Evolutionary conservation across 2,113 vertebrate genomes (phyloP).

Genomic region (Catharus fuscescens): DNA sequence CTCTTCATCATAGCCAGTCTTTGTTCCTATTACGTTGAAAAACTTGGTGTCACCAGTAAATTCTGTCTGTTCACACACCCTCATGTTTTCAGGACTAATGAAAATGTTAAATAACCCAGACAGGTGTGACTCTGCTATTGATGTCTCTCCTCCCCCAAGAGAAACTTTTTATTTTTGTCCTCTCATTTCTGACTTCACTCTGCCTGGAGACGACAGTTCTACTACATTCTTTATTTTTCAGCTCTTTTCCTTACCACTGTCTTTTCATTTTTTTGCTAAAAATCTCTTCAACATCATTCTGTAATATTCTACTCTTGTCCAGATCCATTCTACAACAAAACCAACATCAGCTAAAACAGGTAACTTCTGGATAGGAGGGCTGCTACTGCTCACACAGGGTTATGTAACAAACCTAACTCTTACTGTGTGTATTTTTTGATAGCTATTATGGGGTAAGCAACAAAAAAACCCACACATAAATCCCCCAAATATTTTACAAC

Average conservation of each 20-base stretch:
- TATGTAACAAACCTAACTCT: not conserved
- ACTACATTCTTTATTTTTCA: not conserved
- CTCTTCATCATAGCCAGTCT: not conserved
- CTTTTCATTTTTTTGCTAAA: not conserved
- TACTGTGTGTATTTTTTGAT: not conserved
- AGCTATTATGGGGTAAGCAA: accelerated
- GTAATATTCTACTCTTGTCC: not conserved
- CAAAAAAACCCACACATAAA: not conserved
- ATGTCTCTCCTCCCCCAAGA: not conserved
- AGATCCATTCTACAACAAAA: not conserved
- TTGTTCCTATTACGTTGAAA: not conserved
- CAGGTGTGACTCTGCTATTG: not conserved
- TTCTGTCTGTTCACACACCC: not conserved
- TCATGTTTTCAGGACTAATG: not conserved
- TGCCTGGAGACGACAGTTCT: not conserved
- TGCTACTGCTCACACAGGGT: not conserved
- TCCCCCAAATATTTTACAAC: not conserved
- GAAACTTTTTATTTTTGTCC: not conserved
- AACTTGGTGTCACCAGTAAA: not conserved
- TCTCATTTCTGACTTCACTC: not conserved
- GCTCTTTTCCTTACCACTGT: not conserved
- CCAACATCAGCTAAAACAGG: not conserved
- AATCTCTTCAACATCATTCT: not conserved
- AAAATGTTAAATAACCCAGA: not conserved
- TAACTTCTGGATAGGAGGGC: not conserved